Evolutionary conservation across 53 echinoderm and acorn worm species (phyloP).

Genomic region (Apostichopus leukothele): DNA sequence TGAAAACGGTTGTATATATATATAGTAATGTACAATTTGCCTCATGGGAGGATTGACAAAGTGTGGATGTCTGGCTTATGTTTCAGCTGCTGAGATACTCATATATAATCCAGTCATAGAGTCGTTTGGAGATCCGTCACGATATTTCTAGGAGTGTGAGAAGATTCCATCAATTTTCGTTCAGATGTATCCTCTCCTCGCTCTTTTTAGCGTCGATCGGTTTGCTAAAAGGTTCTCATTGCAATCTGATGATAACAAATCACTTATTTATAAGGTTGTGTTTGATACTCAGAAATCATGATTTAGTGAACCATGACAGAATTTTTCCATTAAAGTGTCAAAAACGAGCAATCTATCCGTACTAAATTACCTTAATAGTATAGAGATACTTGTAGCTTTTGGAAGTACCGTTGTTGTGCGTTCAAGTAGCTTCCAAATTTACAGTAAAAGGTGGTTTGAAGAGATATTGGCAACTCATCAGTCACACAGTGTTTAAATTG

Average conservation of each 20-base stretch:
- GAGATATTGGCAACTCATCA: no score
- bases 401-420: no score
- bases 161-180: not conserved
- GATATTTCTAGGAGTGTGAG: not conserved
- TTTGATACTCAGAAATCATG: not conserved
- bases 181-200: not conserved
- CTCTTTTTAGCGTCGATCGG: not conserved
- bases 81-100: not conserved
- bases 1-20: no score
- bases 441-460: no score
- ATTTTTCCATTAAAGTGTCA: constrained; percentile 44
- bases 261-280: constrained; percentile 1
- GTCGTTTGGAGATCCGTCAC: not conserved
- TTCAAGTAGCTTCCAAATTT: no score
- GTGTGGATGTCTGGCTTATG: not conserved
- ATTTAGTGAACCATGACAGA: constrained; percentile 25
- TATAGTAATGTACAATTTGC: no score
- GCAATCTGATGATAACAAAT: constrained; percentile 4
- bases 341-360: not conserved
- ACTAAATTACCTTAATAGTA: constrained; percentile 10
- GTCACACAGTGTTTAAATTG: no score
- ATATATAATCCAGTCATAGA: not conserved
- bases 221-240: constrained; percentile 6
- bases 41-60: not conserved
- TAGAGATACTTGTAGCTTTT: not conserved